Evolutionary conservation across 2,113 vertebrate species (phyloP), one percentile per base, ranked within the genome.

Genomic region (Vulpes vulpes): DNA sequence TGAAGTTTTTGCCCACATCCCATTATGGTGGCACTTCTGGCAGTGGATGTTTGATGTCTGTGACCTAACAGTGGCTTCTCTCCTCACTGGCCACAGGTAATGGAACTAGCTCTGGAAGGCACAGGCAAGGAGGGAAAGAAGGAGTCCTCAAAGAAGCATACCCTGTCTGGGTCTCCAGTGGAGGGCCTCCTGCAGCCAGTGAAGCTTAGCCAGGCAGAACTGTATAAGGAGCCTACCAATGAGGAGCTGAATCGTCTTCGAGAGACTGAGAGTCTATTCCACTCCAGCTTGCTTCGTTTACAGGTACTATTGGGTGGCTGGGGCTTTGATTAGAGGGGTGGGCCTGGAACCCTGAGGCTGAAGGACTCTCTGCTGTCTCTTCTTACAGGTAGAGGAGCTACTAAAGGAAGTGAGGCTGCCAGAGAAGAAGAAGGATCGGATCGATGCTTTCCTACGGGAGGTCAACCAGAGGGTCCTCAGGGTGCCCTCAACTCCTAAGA

Each of bases 231-330:
- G 1, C 99, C 99, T 0, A 99, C 99, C 49, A 99, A 98, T 11
- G 99, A 99, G 96, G 99, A 99, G 97, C 98, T 99, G 8, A 99
- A 98, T 97, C 99, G 98, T 95, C 98, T 99, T 95, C 99, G 99
- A 93, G 99, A 99, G 97, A 99, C 99, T 0, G 99, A 99, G 95
- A 99, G 98, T 94, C 98, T 99, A 32, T 99, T 99, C 97, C 99
- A 99, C 96, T 99, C 99, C 97, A 99, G 99, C 97, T 98, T 99
- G 71, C 99, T 99, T 10, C 99, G 99, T 91, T 99, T 99, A 98
- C 99, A 99, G 99, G 98, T 98, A 81, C 76, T 59, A 99, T 99
- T 78, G 53, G n/a, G 51, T 65, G 81, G 25, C 9, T 15, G 1
- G 32, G 81, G 6, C 16, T 57, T 35, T 8, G 19, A 25, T 92